Base-by-base conservation (phyloP, 2,797 vertebrate species). In the Neosalanx taihuensis region DNA sequence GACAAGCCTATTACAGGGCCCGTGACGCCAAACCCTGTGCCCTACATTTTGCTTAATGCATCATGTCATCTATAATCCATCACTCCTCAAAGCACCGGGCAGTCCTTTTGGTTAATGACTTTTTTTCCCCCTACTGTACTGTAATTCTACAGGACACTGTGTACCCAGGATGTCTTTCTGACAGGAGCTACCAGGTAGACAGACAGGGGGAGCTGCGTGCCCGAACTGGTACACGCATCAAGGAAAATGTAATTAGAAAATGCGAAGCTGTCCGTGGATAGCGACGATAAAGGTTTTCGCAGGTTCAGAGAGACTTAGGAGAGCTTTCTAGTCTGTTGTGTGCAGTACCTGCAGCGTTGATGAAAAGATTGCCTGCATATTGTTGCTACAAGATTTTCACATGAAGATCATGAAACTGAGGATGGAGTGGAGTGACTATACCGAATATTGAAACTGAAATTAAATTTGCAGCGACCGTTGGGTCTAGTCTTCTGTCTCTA, bases 41-140 rank as follows among this genome's bases (percentile, higher is more conserved):
- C 41, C 41, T 31, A 59, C 6, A 30, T 64, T 60, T 67, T 76
- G 74, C 78, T 80, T 77, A 41, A 77, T 78, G 57, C 64, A 79
- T 83, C 66, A 75, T 57, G 63, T 71, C 69, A 79, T 79, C 29
- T 76, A 70, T 82, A 78, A 74, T 85, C 74, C 65, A 71, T 61
- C 60, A 73, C 61, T 78, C 68, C 63, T 77, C 56, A 75, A 81
- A 74, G 68, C 51, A 56, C 12, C 13, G 13, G 17, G 51, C 51
- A 18, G 31, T 56, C 33, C 72, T 67, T 71, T 66, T 58, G 64
- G 64, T 5, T 60, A 35, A 30, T 59, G 68, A 63, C 69, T 74
- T 26, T 15, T 15, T 62, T 60, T 10, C 57, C 6, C 2, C 37
- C 26, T 23, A 72, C 51, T 56, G 51, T 17, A 56, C 6, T n/a